Percentiles rank a stretch among this genome's conserved stretches.
Evolutionary conservation across 1,140 invertebrate genomes (phyloP).

Genomic region (Saccostrea glomerata): DNA sequence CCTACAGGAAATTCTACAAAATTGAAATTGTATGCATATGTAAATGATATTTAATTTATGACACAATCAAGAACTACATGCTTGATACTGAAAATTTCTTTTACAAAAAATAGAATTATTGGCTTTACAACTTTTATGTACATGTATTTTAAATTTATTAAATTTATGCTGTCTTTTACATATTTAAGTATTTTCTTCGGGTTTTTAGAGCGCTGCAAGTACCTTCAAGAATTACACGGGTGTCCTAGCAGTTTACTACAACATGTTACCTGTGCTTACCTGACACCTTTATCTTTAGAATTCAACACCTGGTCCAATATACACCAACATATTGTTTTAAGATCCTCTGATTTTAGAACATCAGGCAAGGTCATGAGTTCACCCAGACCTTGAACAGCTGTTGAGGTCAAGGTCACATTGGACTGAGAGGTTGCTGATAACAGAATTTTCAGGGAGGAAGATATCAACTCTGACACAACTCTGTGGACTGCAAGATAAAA

Average conservation of each 20-base stretch:
- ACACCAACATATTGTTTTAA: background rate
- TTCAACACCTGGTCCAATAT: conserved; percentile 38
- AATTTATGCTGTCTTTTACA: no score
- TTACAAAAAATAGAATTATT: no score
- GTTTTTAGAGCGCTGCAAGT: no score
- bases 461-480: background rate
- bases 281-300: conserved; percentile 39
- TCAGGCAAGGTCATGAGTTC: conserved; percentile 2
- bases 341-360: conserved; percentile 3
- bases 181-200: no score
- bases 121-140: no score
- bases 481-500: background rate
- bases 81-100: no score
- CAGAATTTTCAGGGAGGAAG: background rate
- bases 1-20: conserved; percentile 38
- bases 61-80: no score
- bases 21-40: background rate
- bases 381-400: conserved; percentile 26
- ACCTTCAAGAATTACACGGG: no score
- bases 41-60: background rate
- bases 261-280: conserved; percentile 7
- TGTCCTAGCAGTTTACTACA: no score
- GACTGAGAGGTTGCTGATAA: conserved; percentile 8
- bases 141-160: no score
- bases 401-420: background rate